phyloP scores from a whole-genome alignment of 2,888 invertebrate species.

The Ennomos fuscantarius region DNA sequence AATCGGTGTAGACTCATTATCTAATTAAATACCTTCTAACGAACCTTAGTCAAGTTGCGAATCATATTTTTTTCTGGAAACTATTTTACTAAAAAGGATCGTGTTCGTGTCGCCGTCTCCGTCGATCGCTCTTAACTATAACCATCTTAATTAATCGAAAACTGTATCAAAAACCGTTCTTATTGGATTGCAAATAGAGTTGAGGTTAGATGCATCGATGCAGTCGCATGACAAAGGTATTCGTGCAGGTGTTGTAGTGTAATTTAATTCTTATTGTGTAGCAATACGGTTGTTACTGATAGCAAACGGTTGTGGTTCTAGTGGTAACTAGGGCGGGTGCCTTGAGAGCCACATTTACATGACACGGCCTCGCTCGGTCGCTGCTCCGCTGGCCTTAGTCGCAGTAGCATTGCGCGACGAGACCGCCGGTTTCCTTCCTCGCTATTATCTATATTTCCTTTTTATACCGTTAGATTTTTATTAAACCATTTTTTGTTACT shows the following conservation, averaged over 20 bases:
- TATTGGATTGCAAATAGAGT: slow-evolving; percentile 45
- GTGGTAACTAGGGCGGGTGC: slow-evolving; percentile 75
- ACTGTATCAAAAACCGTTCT: slow-evolving; percentile 45
- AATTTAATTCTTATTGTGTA: slow-evolving; percentile 45
- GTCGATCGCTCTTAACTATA: slow-evolving; percentile 54
- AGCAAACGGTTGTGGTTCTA: slow-evolving; percentile 40
- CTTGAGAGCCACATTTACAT: slow-evolving; percentile 81
- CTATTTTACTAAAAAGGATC: slow-evolving; percentile 77
- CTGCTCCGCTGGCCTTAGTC: slow-evolving; percentile 67
- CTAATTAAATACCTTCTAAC: slow-evolving; percentile 50
- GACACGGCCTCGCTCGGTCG: slow-evolving; percentile 76
- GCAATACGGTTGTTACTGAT: slow-evolving; percentile 47
- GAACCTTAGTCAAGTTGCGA: slow-evolving; percentile 42
- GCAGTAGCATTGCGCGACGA: slow-evolving; percentile 54
- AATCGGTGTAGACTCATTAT: slow-evolving; percentile 29
- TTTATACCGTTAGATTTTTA: slow-evolving; percentile 43
- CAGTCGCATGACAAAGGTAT: slow-evolving; percentile 40
- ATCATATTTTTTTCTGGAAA: slow-evolving; percentile 64
- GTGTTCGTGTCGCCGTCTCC: slow-evolving; percentile 70
- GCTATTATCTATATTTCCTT: slow-evolving; percentile 63
- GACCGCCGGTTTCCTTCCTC: slow-evolving; percentile 75
- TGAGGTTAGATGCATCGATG: slow-evolving; percentile 46
- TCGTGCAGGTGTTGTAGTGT: slow-evolving; percentile 33
- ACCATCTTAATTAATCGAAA: slow-evolving; percentile 41
- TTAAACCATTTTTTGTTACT: slow-evolving; percentile 10